These are phyloP conservation scores for Sylvia atricapilla DNA, from an alignment of 2,113 vertebrate species.

Conservation along the genomic window DNA sequence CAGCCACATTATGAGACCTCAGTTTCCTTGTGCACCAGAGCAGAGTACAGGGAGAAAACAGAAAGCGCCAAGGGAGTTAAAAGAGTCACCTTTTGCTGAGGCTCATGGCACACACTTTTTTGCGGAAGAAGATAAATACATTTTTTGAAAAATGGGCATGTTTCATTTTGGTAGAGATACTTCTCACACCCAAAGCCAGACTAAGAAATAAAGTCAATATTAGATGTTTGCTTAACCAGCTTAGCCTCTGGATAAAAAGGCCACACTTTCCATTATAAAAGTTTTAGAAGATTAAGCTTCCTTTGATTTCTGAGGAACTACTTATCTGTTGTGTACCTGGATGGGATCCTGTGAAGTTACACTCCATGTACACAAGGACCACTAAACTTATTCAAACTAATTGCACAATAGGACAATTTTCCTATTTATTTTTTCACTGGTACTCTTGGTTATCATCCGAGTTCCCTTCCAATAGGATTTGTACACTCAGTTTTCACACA, in stretches of 20 bases:
- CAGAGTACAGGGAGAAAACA: not conserved
- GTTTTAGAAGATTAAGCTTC: not conserved
- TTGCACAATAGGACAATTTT: not conserved
- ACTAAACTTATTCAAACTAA: not conserved
- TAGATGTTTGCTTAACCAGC: not conserved
- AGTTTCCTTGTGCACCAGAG: not conserved
- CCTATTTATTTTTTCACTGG: not conserved
- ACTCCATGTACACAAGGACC: not conserved
- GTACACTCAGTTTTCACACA: not conserved
- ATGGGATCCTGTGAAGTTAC: not conserved
- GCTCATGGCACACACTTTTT: rapidly evolving
- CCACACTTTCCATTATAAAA: not conserved
- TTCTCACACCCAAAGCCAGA: not conserved
- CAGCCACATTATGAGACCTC: not conserved
- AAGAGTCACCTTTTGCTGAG: not conserved
- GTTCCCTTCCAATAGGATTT: not conserved
- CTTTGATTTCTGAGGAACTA: not conserved
- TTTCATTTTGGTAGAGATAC: not conserved
- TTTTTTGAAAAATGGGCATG: not conserved
- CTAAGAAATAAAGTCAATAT: not conserved
- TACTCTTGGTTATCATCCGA: not conserved
- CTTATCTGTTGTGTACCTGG: not conserved
- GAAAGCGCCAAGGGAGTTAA: not conserved
- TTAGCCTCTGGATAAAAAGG: not conserved
- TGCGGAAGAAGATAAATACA: not conserved